These are phyloP conservation scores for Lonchura striata DNA, from an alignment of 2,113 vertebrate species.

Conservation along the genomic window DNA sequence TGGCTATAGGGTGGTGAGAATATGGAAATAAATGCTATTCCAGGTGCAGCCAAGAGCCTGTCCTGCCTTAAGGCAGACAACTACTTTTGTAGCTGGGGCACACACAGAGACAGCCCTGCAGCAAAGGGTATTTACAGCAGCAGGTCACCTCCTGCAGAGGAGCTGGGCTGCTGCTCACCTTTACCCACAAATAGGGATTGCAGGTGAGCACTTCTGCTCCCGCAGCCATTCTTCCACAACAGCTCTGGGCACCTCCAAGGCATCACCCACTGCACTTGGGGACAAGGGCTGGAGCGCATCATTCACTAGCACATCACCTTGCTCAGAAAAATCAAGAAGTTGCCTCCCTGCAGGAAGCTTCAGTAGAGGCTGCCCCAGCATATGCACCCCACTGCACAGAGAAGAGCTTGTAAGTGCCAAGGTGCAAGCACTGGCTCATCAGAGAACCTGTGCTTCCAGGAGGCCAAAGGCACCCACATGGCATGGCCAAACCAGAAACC, in stretches of 20 bases:
- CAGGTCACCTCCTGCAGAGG: not conserved
- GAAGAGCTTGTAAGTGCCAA: rapidly evolving
- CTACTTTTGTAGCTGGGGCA: not conserved
- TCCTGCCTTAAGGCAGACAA: not conserved
- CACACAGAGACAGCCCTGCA: not conserved
- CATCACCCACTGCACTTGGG: not conserved
- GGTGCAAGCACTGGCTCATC: not conserved
- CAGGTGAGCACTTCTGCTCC: not conserved
- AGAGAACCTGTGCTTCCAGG: not conserved
- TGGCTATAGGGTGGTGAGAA: not conserved
- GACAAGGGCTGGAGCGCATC: rapidly evolving
- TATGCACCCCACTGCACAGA: rapidly evolving
- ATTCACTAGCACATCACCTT: rapidly evolving
- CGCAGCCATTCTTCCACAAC: not conserved
- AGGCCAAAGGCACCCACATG: too few relatives aligned
- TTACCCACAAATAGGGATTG: not conserved
- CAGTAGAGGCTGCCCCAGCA: not conserved
- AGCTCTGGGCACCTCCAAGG: not conserved
- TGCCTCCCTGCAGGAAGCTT: not conserved
- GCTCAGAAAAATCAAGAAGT: not conserved
- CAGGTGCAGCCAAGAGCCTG: not conserved
- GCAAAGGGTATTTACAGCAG: not conserved
- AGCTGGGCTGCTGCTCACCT: not conserved
- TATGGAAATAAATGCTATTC: not conserved
- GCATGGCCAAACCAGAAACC: not conserved